These are phyloP conservation scores for Zaprionus taronus DNA, from an alignment of 1,140 invertebrate species.

Conservation along the genomic window DNA sequence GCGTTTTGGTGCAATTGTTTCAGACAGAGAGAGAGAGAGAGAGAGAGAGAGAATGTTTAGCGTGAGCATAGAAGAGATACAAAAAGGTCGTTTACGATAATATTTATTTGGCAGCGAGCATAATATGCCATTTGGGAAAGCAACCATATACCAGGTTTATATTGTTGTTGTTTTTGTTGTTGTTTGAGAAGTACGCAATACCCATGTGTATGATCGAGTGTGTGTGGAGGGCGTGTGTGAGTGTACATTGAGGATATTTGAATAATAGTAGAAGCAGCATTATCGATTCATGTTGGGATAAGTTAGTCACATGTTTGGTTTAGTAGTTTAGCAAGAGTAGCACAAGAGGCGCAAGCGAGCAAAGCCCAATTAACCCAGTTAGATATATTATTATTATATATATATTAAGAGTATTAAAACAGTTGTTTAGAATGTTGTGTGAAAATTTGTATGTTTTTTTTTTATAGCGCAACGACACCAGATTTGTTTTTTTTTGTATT, in stretches of 20 bases:
- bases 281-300: conserved; percentile 25
- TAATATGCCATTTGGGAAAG: conserved; percentile 63
- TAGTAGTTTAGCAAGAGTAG: conserved; percentile 52
- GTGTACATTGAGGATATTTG: conserved; percentile 23
- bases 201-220: conserved; percentile 62
- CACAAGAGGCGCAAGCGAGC: conserved; percentile 77
- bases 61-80: conserved; percentile 68
- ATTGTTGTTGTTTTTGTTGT: conserved; percentile 27
- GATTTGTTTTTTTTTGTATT: conserved; percentile 55
- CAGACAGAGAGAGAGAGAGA: conserved; percentile 15
- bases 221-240: conserved; percentile 10
- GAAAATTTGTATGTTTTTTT: conserved; percentile 55
- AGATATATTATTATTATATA: conserved; percentile 29
- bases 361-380: conserved; percentile 64
- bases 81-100: conserved; percentile 54
- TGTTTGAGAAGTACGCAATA: conserved; percentile 75
- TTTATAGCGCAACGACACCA: conserved; percentile 79
- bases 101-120: conserved; percentile 62
- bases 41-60: conserved; percentile 50
- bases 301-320: conserved; percentile 51
- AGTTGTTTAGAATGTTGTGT: conserved; percentile 45
- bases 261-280: conserved; percentile 21
- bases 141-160: conserved; percentile 67
- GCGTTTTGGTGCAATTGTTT: conserved; percentile 26
- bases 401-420: conserved; percentile 35